Base-by-base conservation (phyloP, 1,140 invertebrate species). In the Reticulitermes speratus region DNA sequence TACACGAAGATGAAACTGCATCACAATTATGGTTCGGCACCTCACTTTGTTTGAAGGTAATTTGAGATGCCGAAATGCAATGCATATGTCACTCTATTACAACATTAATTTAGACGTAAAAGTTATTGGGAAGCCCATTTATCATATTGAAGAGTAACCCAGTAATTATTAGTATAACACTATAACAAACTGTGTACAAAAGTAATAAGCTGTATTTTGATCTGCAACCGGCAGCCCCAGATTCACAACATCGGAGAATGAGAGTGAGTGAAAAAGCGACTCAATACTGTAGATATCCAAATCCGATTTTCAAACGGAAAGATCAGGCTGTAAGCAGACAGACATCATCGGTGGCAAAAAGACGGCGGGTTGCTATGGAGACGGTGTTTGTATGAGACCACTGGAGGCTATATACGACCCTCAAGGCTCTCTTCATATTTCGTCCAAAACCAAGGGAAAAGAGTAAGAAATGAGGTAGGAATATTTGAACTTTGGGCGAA, bases 301-400 rank as follows among this genome's bases (percentile, higher is more conserved):
- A 75, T 75, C 65, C n/a, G 25, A 75, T 75, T 65, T 75, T 75
- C 65, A 75, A 75, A 75, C 2, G 25, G n/a, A 0, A 14, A 75
- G 25, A n/a, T 75, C 65, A 9, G 25, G 7, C n/a, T 75, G n/a
- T 30, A n/a, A 30, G 65, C 65, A 75, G 65, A 30, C 65, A 75
- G n/a, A 30, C 65, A 75, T n/a, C n/a, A 14, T 75, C 65, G n/a
- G n/a, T 75, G 65, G n/a, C 65, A 75, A 75, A 75, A 75, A 75
- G 65, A 75, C 65, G 65, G 65, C 16, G 65, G 9, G 65, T 75
- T 75, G n/a, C 65, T 25, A 75, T 75, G 65, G 65, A 75, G 65
- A 75, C 65, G 25, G 25, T 75, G 65, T 75, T 75, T 75, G 65
- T 30, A 75, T 19, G 65, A 75, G 65, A 75, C 65, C 65, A 75